Evolutionary conservation across 2,797 vertebrate species (phyloP), one percentile per base, ranked within the genome.

Genomic region (Crocidura indochinensis): DNA sequence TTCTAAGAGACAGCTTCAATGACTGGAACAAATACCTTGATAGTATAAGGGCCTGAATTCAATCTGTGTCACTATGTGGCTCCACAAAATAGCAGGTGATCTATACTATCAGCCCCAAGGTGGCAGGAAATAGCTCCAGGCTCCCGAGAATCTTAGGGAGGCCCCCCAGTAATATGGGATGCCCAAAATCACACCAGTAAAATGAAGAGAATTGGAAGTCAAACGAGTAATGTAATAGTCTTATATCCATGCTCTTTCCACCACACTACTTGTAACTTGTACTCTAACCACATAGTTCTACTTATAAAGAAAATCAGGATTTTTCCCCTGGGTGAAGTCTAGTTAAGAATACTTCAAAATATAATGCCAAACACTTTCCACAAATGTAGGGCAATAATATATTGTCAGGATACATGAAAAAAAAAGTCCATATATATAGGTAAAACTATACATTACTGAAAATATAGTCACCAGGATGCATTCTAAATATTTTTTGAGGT

Each of bases 371-470:
- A 81, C 74, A 6, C 44, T 87, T 84, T 27, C 46, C 72, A 80
- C 74, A 88, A 85, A 77, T 24, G 0, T 73, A 14, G 8, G 20
- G 4, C 29, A 76, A 27, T 87, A 73, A 22, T 60, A 79, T 56
- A 10, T 73, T 94, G 78, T 56, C 44, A 86, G 65, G 11, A 89
- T 93, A 94, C 51, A 38, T 87, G 53, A 60, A 29, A 81, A 92
- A 51, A 46, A 62, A 60, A 31, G 10, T 31, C 84, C 46, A 82
- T 15, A 75, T 46, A 78, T 24, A 77, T 2, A 24, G 77, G 77
- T 9, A 24, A 27, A 10, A 0, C 91, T 47, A 76, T 10, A 76
- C 85, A 46, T 91, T 83, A 69, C 60, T 93, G 38, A 74, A 86
- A 93, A 91, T 15, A 7, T 22, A 76, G 79, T 85, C 67, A 73